Evolutionary conservation across 1,140 invertebrate genomes (phyloP).

Genomic region (Diploscapter pachys): DNA sequence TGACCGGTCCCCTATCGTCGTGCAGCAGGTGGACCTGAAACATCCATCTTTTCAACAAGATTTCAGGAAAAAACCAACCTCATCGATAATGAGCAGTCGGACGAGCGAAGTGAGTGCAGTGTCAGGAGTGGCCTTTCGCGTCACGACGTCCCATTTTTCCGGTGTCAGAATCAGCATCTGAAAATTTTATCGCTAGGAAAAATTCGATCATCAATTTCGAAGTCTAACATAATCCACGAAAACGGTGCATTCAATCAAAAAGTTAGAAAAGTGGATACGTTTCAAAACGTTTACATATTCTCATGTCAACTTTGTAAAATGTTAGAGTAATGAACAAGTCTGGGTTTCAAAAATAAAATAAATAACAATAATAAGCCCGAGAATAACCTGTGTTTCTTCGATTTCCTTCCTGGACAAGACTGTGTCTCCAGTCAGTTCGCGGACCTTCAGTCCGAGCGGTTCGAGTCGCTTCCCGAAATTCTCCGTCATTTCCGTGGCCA

Average conservation of each 20-base stretch:
- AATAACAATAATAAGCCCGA: constrained; percentile 15
- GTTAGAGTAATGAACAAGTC: too few relatives aligned
- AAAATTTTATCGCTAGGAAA: constrained; percentile 12
- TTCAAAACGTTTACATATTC: too few relatives aligned
- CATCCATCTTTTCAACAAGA: background rate
- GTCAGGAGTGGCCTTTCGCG: constrained; percentile 86
- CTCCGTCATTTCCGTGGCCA: constrained; percentile 94
- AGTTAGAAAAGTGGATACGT: too few relatives aligned
- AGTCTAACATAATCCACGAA: too few relatives aligned
- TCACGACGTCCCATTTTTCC: constrained; percentile 99
- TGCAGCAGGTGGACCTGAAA: constrained; percentile 76
- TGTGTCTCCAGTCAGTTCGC: constrained; percentile 96
- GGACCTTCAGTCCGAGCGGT: constrained; percentile 70
- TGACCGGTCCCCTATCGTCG: constrained; percentile 92
- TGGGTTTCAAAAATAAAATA: background rate
- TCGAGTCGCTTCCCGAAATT: constrained; percentile 81
- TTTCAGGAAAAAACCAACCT: constrained; percentile 66
- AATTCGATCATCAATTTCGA: too few relatives aligned
- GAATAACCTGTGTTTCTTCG: constrained; percentile 75
- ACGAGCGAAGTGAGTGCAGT: constrained; percentile 84
- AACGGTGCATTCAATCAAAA: too few relatives aligned
- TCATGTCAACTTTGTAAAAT: too few relatives aligned
- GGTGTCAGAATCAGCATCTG: constrained; percentile 94
- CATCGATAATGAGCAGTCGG: constrained; percentile 92
- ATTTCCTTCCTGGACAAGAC: constrained; percentile 92